These are phyloP conservation scores for Sebastes steindachneri DNA, from an alignment of 2,797 vertebrate genomes.

Conservation along the genomic window DNA sequence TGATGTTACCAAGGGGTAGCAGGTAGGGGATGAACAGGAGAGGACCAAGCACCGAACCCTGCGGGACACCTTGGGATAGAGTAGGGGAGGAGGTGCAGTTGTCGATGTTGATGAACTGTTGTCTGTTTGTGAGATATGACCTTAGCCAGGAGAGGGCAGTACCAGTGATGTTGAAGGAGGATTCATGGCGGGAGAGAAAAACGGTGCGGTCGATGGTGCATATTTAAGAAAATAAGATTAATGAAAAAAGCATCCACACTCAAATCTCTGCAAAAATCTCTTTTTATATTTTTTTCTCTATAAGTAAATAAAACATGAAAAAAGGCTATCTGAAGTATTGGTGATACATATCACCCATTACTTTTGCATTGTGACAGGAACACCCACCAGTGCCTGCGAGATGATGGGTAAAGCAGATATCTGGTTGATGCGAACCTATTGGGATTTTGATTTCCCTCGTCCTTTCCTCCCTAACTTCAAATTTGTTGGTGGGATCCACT, in stretches of 20 bases:
- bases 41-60: too few relatives aligned
- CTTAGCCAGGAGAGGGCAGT: too few relatives aligned
- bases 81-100: too few relatives aligned
- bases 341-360: background rate
- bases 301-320: background rate
- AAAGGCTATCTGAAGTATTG: fast-evolving
- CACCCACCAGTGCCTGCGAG: conserved; percentile 80
- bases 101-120: too few relatives aligned
- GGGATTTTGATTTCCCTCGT: conserved; percentile 93
- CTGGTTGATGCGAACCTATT: conserved; percentile 92
- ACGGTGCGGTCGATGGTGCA: too few relatives aligned
- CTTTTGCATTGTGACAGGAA: conserved; percentile 51
- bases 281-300: background rate
- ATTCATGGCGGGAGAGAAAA: too few relatives aligned
- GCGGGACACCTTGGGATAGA: too few relatives aligned
- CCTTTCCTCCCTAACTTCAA: conserved; percentile 92
- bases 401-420: conserved; percentile 89
- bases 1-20: too few relatives aligned
- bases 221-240: background rate
- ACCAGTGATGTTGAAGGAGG: too few relatives aligned
- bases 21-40: too few relatives aligned
- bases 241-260: background rate
- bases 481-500: conserved; percentile 93
- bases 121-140: too few relatives aligned
- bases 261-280: background rate